Percentiles rank a stretch among this genome's conserved stretches.
phyloP scores from a whole-genome alignment of 2,888 invertebrate species.

The Hipparchia sbordonii region DNA sequence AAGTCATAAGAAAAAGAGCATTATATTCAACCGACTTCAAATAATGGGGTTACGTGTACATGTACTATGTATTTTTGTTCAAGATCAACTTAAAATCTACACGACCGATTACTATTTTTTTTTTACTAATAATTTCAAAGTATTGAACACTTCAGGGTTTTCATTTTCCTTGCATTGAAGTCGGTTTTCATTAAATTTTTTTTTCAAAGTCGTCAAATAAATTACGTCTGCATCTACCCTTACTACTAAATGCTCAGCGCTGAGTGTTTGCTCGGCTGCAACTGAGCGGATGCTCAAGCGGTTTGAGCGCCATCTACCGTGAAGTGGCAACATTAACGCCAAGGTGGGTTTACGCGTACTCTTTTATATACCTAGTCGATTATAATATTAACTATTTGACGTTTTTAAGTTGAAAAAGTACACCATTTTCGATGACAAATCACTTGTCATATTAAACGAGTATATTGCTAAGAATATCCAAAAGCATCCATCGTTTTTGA shows the following conservation, averaged over 20 bases:
- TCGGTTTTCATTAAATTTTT: background rate
- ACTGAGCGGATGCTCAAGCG: conserved; percentile 27
- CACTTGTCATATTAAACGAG: background rate
- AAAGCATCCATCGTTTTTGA: background rate
- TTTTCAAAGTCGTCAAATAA: conserved; percentile 40
- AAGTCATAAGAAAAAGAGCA: conserved; percentile 52
- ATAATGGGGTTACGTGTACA: background rate
- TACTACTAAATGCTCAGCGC: conserved; percentile 35
- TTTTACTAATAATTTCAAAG: background rate
- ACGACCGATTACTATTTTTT: background rate
- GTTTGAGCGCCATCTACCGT: conserved; percentile 27
- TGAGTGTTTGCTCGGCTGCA: conserved; percentile 21
- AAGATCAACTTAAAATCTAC: background rate
- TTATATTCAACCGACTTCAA: conserved; percentile 26
- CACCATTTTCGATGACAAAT: background rate
- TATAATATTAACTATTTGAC: conserved; percentile 1
- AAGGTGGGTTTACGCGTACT: conserved; percentile 32
- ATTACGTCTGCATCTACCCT: conserved; percentile 36
- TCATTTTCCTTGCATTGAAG: background rate
- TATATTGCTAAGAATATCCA: too few species aligned
- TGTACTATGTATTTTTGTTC: background rate
- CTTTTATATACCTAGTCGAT: conserved; percentile 2
- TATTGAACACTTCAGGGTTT: background rate
- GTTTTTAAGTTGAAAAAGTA: background rate
- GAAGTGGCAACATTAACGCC: conserved; percentile 25